Percentiles rank a stretch among this genome's conserved stretches.
phyloP scores from a whole-genome alignment of 2,888 invertebrate species.

The Petrolisthes manimaculis region DNA sequence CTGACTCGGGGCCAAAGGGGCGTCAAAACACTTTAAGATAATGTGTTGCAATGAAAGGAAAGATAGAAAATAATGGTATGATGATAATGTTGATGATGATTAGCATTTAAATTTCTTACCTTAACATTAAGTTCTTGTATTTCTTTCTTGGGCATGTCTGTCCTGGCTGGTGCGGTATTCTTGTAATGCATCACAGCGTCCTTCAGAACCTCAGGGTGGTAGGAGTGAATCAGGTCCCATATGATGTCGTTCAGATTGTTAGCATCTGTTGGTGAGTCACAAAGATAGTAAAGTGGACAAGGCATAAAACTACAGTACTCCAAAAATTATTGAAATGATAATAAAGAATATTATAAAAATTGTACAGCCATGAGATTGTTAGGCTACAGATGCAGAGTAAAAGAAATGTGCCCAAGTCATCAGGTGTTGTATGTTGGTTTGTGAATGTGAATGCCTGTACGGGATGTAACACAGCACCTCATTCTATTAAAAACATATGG shows the following conservation, averaged over 20 bases:
- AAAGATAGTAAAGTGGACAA: background rate
- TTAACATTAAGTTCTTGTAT: slow-evolving; percentile 63
- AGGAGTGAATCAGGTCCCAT: slow-evolving; percentile 65
- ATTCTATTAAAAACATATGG: too few relatives aligned
- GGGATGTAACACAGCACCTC: too few relatives aligned
- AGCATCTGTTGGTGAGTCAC: slow-evolving; percentile 17
- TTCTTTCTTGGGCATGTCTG: slow-evolving; percentile 52
- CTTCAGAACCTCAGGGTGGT: slow-evolving; percentile 59
- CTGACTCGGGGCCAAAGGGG: too few relatives aligned
- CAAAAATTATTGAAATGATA: background rate
- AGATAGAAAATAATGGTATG: too few relatives aligned
- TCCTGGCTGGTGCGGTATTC: slow-evolving; percentile 47
- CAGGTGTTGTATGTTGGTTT: too few relatives aligned
- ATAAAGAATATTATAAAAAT: background rate
- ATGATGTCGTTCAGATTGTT: slow-evolving; percentile 51
- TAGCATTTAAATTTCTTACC: slow-evolving; percentile 24
- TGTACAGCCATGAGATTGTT: background rate
- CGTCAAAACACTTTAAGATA: too few relatives aligned
- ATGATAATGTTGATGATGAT: too few relatives aligned
- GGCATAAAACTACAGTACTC: background rate
- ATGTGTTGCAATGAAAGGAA: too few relatives aligned
- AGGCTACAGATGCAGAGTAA: too few relatives aligned
- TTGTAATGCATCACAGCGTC: slow-evolving; percentile 60
- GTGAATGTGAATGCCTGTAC: too few relatives aligned
- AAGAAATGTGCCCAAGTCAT: too few relatives aligned